These are phyloP conservation scores for Eilema griseolum DNA, from an alignment of 2,888 invertebrate genomes.

Conservation along the genomic window DNA sequence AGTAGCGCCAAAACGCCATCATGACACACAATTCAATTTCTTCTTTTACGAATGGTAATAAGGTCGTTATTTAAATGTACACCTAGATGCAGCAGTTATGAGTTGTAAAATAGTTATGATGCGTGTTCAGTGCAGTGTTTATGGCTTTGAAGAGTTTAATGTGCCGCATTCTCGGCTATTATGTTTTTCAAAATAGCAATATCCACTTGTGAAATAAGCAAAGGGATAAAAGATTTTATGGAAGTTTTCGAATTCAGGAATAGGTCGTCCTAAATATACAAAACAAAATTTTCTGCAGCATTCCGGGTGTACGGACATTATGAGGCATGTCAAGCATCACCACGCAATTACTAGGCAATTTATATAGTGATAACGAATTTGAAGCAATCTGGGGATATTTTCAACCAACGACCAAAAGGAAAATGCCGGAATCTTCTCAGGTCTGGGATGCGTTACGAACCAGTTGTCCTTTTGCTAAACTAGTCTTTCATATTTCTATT, in stretches of 20 bases:
- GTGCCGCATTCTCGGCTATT: conserved; percentile 33
- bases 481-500: too few species aligned
- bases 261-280: not conserved
- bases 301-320: too few species aligned
- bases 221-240: not conserved
- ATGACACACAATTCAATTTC: not conserved
- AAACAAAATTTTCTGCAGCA: too few species aligned
- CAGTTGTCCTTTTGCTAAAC: too few species aligned
- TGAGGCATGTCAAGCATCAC: too few species aligned
- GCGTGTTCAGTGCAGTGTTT: conserved; percentile 44
- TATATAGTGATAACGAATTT: too few species aligned
- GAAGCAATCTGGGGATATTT: too few species aligned
- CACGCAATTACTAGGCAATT: too few species aligned
- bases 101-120: conserved; percentile 39
- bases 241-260: not conserved
- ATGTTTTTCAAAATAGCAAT: conserved; percentile 20
- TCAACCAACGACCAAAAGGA: too few species aligned
- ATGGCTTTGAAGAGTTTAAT: conserved; percentile 30
- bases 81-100: conserved; percentile 32
- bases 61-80: not conserved
- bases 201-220: not conserved
- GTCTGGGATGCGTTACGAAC: too few species aligned
- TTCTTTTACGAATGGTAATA: not conserved
- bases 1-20: not conserved
- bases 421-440: too few species aligned